phyloP scores from a whole-genome alignment of 2,888 invertebrate species.

The Thereva unica region DNA sequence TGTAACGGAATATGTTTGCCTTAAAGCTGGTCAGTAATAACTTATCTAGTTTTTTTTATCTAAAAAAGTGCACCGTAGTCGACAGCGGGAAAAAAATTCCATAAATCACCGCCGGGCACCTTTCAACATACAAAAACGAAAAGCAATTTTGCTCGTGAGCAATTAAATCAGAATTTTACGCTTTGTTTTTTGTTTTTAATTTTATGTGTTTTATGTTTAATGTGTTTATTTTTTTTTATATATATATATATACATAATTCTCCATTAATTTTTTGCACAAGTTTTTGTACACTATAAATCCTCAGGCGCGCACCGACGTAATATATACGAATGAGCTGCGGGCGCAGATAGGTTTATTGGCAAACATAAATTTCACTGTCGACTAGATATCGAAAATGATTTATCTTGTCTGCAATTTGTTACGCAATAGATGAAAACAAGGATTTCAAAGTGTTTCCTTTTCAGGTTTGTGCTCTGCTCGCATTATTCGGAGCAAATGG shows the following conservation, averaged over 20 bases:
- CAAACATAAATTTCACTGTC: slow-evolving; percentile 8
- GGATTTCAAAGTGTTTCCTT: slow-evolving; percentile 15
- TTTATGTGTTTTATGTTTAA: no score
- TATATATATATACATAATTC: no score
- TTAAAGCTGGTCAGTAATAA: slow-evolving; percentile 23
- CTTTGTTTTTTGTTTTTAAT: no score
- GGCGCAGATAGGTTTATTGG: slow-evolving; percentile 8
- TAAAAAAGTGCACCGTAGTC: no score
- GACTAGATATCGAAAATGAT: slow-evolving; percentile 21
- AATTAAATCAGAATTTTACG: not conserved
- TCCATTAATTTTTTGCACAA: no score
- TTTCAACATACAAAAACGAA: not conserved
- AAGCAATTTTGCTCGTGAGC: slow-evolving; percentile 1
- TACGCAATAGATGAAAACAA: slow-evolving; percentile 9
- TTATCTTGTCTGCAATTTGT: slow-evolving; percentile 21
- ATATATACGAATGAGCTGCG: no score
- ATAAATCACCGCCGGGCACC: slow-evolving; percentile 1
- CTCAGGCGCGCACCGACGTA: no score
- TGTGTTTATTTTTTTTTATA: no score
- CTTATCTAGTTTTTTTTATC: not conserved
- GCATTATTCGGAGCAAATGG: not conserved
- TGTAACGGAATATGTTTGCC: slow-evolving; percentile 11
- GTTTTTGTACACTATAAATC: no score
- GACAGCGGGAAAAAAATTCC: not conserved
- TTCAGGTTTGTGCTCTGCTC: slow-evolving; percentile 26